Conservation (phyloP, 2,888 invertebrate genomes). For the Podabrus alpinus region DNA sequence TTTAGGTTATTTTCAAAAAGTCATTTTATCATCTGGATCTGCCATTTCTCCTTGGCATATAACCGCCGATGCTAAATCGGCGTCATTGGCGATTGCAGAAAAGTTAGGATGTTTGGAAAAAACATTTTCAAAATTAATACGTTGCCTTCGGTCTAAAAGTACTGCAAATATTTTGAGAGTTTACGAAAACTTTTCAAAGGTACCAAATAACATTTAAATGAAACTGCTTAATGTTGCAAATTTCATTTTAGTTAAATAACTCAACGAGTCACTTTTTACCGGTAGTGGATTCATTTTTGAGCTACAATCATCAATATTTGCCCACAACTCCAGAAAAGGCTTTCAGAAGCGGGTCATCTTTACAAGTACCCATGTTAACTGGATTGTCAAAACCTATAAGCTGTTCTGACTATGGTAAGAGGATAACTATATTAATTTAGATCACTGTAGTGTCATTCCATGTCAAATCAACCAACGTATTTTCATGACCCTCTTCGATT, state of each 20-base stretch:
- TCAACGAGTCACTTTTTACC: constrained; percentile 66
- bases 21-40: constrained; percentile 70
- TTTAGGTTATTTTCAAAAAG: constrained; percentile 66
- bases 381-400: constrained; percentile 66
- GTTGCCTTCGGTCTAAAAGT: constrained; percentile 66
- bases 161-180: constrained; percentile 64
- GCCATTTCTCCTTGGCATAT: constrained; percentile 56
- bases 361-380: constrained; percentile 68
- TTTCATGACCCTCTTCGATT: too few species aligned
- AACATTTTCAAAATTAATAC: constrained; percentile 58
- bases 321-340: constrained; percentile 61
- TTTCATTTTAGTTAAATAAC: constrained; percentile 60
- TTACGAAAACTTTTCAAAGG: constrained; percentile 60
- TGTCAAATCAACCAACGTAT: too few species aligned
- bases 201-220: constrained; percentile 34
- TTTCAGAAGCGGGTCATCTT: constrained; percentile 59
- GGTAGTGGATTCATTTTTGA: constrained; percentile 65
- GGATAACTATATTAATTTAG: too few species aligned
- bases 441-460: too few species aligned
- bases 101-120: constrained; percentile 60
- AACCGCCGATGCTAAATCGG: constrained; percentile 52
- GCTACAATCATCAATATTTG: constrained; percentile 64
- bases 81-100: constrained; percentile 63
- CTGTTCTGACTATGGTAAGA: constrained; percentile 42
- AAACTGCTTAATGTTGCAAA: not conserved